phyloP scores from a whole-genome alignment of 2,797 vertebrate genomes.

The Dallia pectoralis region DNA sequence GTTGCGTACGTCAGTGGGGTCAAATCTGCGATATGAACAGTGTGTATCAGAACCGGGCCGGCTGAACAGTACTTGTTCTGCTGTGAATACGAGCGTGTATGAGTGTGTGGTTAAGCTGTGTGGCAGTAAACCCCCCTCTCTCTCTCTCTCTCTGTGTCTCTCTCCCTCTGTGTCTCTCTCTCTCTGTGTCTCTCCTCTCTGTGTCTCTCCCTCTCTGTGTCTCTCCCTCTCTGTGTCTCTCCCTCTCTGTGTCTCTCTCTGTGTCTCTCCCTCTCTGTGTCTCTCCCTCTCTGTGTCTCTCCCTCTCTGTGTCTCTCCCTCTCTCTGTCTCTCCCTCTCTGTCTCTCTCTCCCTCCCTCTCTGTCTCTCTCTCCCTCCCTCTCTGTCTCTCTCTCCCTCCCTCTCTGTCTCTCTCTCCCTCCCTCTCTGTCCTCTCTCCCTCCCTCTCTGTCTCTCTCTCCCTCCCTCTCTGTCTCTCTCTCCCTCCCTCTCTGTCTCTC shows the following conservation, averaged over 20 bases:
- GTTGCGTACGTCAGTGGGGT: slow-evolving; percentile 21
- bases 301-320: slow-evolving; percentile 28
- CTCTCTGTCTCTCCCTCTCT: slow-evolving; percentile 52
- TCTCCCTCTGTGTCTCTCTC: slow-evolving; percentile 25
- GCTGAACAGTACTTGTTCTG: slow-evolving; percentile 34
- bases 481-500: slow-evolving; percentile 29
- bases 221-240: slow-evolving; percentile 45
- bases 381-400: slow-evolving; percentile 36
- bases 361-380: slow-evolving; percentile 44
- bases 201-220: slow-evolving; percentile 35
- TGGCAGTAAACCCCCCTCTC: too few species aligned
- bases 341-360: slow-evolving; percentile 37
- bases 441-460: slow-evolving; percentile 37
- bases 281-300: slow-evolving; percentile 45
- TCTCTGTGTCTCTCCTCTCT: too few species aligned
- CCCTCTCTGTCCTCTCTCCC: slow-evolving; percentile 35
- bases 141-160: slow-evolving; percentile 29
- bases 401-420: slow-evolving; percentile 37
- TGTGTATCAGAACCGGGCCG: slow-evolving; percentile 26
- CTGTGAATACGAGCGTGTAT: slow-evolving; percentile 23
- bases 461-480: slow-evolving; percentile 34
- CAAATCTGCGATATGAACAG: slow-evolving; percentile 29
- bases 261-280: slow-evolving; percentile 35
- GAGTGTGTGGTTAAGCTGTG: too few species aligned
- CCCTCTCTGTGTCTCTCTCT: slow-evolving; percentile 23